A percentile compares a stretch with the other conserved stretches of the same genome.
Evolutionary conservation across 2,888 invertebrate species (phyloP).

Genomic region (Suillia variegata): DNA sequence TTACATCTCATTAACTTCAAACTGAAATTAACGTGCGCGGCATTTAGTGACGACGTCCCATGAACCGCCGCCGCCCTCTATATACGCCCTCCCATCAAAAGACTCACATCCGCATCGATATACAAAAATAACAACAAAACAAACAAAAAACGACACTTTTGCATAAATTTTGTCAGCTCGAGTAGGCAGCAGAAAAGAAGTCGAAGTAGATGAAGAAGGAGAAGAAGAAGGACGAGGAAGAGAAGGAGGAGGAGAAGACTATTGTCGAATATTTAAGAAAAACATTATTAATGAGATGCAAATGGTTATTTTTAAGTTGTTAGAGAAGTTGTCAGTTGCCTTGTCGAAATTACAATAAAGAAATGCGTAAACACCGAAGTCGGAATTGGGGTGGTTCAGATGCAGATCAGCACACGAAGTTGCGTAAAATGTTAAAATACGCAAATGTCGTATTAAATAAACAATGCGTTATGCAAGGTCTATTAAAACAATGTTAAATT

Average conservation of each 20-base stretch:
- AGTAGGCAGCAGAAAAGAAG: too few species aligned
- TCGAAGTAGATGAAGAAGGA: not conserved
- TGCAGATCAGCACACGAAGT: too few species aligned
- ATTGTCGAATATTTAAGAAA: not conserved
- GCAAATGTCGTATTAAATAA: too few species aligned
- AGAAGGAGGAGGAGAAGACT: slow-evolving; percentile 4
- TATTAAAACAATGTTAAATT: too few species aligned
- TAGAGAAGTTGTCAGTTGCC: slow-evolving; percentile 34
- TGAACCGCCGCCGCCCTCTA: not conserved
- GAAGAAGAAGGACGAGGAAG: not conserved
- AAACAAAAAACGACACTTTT: not conserved
- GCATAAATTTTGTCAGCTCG: slow-evolving; percentile 13
- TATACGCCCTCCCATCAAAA: not conserved
- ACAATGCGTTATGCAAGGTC: too few species aligned
- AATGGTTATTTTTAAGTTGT: slow-evolving; percentile 45
- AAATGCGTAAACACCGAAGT: slow-evolving; percentile 36
- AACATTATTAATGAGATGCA: slow-evolving; percentile 47
- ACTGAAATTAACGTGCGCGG: not conserved
- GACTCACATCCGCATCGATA: not conserved
- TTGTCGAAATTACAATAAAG: slow-evolving; percentile 20
- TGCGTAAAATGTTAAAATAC: too few species aligned
- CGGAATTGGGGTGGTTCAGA: too few species aligned
- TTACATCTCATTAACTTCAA: slow-evolving; percentile 23
- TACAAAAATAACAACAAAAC: not conserved
- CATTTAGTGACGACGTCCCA: not conserved